Evolutionary conservation across 2,888 invertebrate species (phyloP), one percentile per base, ranked within the genome.

Genomic region (Aporophyla nigra): DNA sequence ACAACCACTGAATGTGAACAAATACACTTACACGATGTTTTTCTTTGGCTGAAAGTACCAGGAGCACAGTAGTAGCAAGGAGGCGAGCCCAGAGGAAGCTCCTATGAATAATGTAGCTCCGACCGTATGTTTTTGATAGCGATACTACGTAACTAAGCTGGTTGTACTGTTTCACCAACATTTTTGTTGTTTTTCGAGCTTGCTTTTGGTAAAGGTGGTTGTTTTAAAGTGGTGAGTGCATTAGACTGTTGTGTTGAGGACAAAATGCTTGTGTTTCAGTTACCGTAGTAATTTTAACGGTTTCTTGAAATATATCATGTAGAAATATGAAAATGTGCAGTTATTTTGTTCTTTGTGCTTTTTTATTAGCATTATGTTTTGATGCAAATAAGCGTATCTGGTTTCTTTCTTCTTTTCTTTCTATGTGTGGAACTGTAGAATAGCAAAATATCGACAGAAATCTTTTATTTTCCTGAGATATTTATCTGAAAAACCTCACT

Each of bases 81-180:
- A 76, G 76, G 43, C 33, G 66, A 27, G 33, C 62, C 69, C 77
- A 62, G 59, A 78, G 75, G 83, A 74, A 78, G 61, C 68, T 61
- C 24, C 62, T 68, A 84, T 84, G 86, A 84, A 86, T 84, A 84
- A 84, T 84, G 84, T 83, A 84, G n/a, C 71, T 66, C 73, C 72
- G 12, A 71, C 61, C 66, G 79, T 82, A 82, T 83, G 76, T 86
- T 85, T 78, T 79, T 82, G 83, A 75, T 75, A 85, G 74, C 74
- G 61, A 75, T 78, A 82, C 67, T 59, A 63, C 78, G 71, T 56
- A 71, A 80, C 73, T 59, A 70, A 84, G 68, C 71, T 71, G 12
- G 61, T 76, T 74, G 65, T 78, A 49, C 63, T 58, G 61, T 79
- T 83, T 65, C 56, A 61, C 46, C 9, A 61, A 71, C 56, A 61